phyloP scores from a whole-genome alignment of 1,140 invertebrate genomes.

The Drosophila santomea region DNA sequence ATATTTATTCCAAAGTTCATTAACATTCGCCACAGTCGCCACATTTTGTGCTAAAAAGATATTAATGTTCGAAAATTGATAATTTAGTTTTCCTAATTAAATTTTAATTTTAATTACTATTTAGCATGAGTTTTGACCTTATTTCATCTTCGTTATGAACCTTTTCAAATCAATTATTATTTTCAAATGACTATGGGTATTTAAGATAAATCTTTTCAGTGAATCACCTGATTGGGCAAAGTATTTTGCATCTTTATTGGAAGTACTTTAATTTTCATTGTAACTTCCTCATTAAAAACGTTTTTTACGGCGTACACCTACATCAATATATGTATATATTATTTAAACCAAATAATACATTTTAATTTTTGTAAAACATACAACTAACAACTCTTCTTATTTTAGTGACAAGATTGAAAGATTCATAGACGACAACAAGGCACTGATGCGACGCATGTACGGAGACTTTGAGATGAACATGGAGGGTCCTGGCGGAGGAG shows the following conservation, averaged over 20 bases:
- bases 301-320: too few relatives aligned
- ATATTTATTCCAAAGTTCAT: conserved; percentile 14
- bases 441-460: conserved; percentile 96
- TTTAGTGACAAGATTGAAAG: conserved; percentile 93
- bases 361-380: too few relatives aligned
- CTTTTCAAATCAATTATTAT: conserved; percentile 20
- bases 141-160: conserved; percentile 13
- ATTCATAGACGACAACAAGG: conserved; percentile 97
- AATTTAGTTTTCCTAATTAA: conserved; percentile 15
- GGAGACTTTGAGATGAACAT: conserved; percentile 91
- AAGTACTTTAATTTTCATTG: background rate
- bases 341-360: background rate
- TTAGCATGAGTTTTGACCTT: conserved; percentile 12
- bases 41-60: background rate
- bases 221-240: background rate
- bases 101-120: conserved; percentile 1
- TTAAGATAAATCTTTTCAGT: conserved; percentile 1
- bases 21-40: conserved; percentile 5
- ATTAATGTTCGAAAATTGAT: background rate
- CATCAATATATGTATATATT: too few relatives aligned
- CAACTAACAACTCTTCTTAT: too few relatives aligned
- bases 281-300: too few relatives aligned
- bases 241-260: background rate
- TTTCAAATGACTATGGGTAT: conserved; percentile 16
- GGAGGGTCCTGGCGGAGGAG: conserved; percentile 85